Percentiles rank a stretch among this genome's conserved stretches.
phyloP scores from a whole-genome alignment of 2,888 invertebrate species.

The Drosophila fungiperda region DNA sequence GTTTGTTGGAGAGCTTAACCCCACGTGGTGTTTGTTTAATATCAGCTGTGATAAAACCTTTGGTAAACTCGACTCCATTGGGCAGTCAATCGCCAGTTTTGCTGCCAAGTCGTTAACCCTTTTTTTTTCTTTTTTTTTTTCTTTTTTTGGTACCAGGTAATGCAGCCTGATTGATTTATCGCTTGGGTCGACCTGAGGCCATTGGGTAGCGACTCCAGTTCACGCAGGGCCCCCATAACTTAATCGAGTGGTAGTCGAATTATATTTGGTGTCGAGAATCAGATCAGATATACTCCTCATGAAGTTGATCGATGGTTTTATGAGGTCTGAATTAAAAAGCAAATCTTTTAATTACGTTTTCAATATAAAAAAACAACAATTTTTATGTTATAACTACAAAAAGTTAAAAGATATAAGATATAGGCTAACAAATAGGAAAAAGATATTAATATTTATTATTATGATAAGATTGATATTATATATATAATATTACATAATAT shows the following conservation, averaged over 20 bases:
- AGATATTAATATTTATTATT: neutral
- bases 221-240: slow-evolving; percentile 20
- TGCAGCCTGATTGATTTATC: slow-evolving; percentile 66
- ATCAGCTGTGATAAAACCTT: slow-evolving; percentile 56
- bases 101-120: slow-evolving; percentile 64
- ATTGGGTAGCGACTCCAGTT: slow-evolving; percentile 22
- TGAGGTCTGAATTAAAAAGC: slow-evolving; percentile 1
- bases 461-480: neutral
- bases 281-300: slow-evolving; percentile 21
- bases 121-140: slow-evolving; percentile 17
- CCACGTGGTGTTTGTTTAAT: slow-evolving; percentile 37
- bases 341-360: slow-evolving; percentile 16
- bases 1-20: neutral
- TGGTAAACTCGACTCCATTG: slow-evolving; percentile 42
- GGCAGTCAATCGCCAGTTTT: slow-evolving; percentile 61
- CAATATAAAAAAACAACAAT: neutral
- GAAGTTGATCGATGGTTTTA: slow-evolving; percentile 48
- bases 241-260: slow-evolving; percentile 33
- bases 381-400: neutral
- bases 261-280: slow-evolving; percentile 17
- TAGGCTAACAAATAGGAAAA: neutral
- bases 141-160: slow-evolving; percentile 23
- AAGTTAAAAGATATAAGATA: neutral
- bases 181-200: slow-evolving; percentile 33
- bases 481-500: too few relatives aligned